A percentile compares a stretch with the other conserved stretches of the same genome.
phyloP scores from a whole-genome alignment of 2,888 invertebrate species.

The Aelia acuminata region DNA sequence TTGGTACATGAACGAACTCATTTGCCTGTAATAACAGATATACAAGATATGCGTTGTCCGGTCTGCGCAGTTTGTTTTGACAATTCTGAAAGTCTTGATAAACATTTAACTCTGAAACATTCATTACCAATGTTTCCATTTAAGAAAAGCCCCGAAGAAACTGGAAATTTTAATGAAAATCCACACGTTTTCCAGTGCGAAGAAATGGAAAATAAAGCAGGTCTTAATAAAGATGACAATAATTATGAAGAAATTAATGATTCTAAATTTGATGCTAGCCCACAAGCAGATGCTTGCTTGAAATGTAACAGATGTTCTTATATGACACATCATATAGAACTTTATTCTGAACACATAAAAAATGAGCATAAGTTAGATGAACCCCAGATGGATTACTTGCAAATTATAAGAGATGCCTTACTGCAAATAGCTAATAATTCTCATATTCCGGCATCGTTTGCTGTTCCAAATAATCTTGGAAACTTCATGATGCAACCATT shows the following conservation, averaged over 20 bases:
- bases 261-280: constrained; percentile 52
- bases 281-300: constrained; percentile 65
- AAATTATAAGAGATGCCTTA: constrained; percentile 69
- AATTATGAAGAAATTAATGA: constrained; percentile 59
- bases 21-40: constrained; percentile 64
- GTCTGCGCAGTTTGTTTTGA: constrained; percentile 75
- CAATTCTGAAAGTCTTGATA: constrained; percentile 75
- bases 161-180: constrained; percentile 60
- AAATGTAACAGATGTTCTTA: constrained; percentile 67
- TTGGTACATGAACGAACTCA: constrained; percentile 94
- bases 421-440: constrained; percentile 73
- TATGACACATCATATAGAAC: constrained; percentile 67
- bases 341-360: constrained; percentile 69
- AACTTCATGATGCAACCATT: constrained; percentile 91
- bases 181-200: constrained; percentile 56
- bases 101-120: constrained; percentile 77
- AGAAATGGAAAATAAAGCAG: constrained; percentile 57
- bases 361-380: constrained; percentile 65
- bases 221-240: constrained; percentile 62
- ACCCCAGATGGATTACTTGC: constrained; percentile 68
- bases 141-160: constrained; percentile 68
- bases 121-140: constrained; percentile 69
- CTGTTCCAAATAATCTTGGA: constrained; percentile 72
- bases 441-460: constrained; percentile 77
- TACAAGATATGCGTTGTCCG: constrained; percentile 72